Percentiles rank a stretch among this genome's conserved stretches.
These are phyloP conservation scores for Scaptomyza montana DNA, from an alignment of 1,140 invertebrate species.

Conservation along the genomic window DNA sequence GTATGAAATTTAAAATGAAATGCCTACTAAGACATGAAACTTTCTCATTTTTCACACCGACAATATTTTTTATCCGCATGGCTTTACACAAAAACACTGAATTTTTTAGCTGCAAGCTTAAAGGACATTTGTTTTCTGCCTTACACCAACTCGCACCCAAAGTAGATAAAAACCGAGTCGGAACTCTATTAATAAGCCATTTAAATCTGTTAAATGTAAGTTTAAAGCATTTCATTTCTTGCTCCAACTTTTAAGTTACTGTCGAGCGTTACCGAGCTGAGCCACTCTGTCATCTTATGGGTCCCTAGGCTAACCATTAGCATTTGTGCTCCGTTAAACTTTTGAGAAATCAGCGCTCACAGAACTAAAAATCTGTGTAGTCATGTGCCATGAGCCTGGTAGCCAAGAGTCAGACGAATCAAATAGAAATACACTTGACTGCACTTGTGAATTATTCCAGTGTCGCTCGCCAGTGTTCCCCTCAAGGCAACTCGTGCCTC, in stretches of 20 bases:
- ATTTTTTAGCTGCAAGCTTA: too few species aligned
- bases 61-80: too few species aligned
- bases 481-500: conserved; percentile 24
- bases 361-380: conserved; percentile 26
- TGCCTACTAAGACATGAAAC: conserved; percentile 7
- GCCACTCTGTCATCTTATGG: neutral
- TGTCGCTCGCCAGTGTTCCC: conserved; percentile 22
- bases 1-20: neutral
- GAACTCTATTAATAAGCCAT: neutral
- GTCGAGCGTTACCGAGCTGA: neutral
- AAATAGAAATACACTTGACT: conserved; percentile 62
- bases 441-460: conserved; percentile 53
- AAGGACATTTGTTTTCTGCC: too few species aligned
- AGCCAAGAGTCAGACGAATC: conserved; percentile 29
- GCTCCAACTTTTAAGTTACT: neutral
- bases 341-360: conserved; percentile 23
- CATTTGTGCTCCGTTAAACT: conserved; percentile 35
- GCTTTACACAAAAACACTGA: too few species aligned
- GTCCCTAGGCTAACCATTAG: conserved; percentile 34
- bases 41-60: too few species aligned
- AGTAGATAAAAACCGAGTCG: neutral
- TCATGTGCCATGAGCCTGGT: conserved; percentile 22
- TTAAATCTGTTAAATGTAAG: neutral
- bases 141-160: too few species aligned
- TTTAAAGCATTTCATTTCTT: neutral